phyloP scores from a whole-genome alignment of 2,888 invertebrate genomes.

The Orchesella flavescens region DNA sequence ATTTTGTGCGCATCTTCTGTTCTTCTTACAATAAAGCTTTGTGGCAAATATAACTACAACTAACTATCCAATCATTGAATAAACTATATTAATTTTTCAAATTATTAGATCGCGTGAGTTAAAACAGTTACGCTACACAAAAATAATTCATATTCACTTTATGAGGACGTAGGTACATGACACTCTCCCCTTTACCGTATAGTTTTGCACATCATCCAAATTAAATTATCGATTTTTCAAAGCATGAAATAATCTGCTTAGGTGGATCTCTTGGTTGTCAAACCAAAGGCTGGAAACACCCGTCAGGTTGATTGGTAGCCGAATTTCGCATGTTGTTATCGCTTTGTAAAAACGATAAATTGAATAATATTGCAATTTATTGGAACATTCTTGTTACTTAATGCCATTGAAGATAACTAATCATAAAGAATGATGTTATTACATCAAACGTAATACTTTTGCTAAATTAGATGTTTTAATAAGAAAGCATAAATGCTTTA shows the following conservation, averaged over 20 bases:
- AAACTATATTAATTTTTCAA: slow-evolving; percentile 30
- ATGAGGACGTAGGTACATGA: too few relatives aligned
- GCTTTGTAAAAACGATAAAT: too few relatives aligned
- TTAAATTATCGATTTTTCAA: neutral
- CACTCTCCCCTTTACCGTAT: too few relatives aligned
- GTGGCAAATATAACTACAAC: neutral
- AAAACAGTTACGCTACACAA: slow-evolving; percentile 26
- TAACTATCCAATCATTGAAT: slow-evolving; percentile 31
- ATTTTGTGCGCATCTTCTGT: slow-evolving; percentile 37
- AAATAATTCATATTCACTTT: neutral
- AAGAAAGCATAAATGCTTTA: too few relatives aligned
- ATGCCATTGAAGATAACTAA: too few relatives aligned
- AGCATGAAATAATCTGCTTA: neutral
- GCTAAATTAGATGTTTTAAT: too few relatives aligned
- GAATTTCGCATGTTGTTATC: neutral
- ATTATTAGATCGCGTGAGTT: slow-evolving; percentile 49
- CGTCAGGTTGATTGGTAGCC: neutral
- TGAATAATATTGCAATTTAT: too few relatives aligned
- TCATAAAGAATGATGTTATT: too few relatives aligned
- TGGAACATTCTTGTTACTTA: too few relatives aligned
- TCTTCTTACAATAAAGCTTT: slow-evolving; percentile 1
- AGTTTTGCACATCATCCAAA: slow-evolving; percentile 8
- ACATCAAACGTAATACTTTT: too few relatives aligned
- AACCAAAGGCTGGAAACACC: neutral
- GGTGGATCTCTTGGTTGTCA: slow-evolving; percentile 6